Evolutionary conservation across 2,113 vertebrate species (phyloP).

Genomic region (Tyto alba): DNA sequence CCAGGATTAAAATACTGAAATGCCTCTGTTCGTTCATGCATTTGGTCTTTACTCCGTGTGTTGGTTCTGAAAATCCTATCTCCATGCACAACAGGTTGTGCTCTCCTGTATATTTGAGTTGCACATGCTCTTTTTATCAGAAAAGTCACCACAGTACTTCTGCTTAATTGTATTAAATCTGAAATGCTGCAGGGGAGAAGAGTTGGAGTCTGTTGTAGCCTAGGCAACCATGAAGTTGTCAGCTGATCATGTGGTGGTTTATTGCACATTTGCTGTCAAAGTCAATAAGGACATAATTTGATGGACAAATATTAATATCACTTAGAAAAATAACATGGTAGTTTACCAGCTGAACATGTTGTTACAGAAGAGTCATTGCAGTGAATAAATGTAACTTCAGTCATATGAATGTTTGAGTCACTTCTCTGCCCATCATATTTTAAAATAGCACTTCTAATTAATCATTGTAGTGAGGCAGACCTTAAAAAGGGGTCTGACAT

Average conservation of each 20-base stretch:
- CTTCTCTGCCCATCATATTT: neutral
- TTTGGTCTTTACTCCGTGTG: rapidly evolving
- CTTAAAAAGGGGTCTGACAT: neutral
- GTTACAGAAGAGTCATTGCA: neutral
- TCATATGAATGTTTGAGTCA: neutral
- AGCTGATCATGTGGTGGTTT: neutral
- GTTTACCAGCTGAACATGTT: neutral
- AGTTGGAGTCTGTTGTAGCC: neutral
- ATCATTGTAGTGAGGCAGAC: neutral
- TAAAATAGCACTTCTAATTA: neutral
- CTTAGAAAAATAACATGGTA: neutral
- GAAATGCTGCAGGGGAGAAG: neutral
- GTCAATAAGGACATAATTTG: neutral
- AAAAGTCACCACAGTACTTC: neutral
- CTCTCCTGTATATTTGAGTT: neutral
- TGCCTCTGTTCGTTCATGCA: neutral
- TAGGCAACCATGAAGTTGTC: neutral
- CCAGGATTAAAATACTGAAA: neutral
- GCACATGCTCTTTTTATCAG: neutral
- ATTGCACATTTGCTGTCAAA: neutral
- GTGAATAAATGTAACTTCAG: neutral
- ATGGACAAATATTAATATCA: neutral
- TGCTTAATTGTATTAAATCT: neutral
- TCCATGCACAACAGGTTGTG: neutral
- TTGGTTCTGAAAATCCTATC: neutral